These are phyloP conservation scores for Zoanthus sociatus DNA, from an alignment of 92 coral and sea anemone genomes.

Conservation along the genomic window DNA sequence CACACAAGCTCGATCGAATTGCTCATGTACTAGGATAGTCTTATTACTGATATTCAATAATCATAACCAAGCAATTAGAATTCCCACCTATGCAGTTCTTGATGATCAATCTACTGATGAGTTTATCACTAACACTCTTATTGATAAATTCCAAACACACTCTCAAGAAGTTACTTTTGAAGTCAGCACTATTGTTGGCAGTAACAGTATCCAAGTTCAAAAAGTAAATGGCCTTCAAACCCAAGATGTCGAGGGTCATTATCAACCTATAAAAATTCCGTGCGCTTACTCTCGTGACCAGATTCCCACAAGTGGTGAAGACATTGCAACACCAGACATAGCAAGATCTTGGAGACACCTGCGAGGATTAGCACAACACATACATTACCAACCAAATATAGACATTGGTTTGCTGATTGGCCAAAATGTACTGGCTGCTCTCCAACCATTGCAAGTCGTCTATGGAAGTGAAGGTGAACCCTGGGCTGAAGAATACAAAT, in stretches of 20 bases:
- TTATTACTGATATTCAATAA: conserved; percentile 65
- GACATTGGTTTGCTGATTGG: not conserved
- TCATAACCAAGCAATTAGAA: conserved; percentile 18
- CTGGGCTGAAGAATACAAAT: too few species aligned
- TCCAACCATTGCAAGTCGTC: not conserved
- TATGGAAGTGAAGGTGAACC: too few species aligned
- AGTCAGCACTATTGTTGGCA: conserved; percentile 44
- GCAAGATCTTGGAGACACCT: conserved; percentile 60
- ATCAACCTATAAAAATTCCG: conserved; percentile 29
- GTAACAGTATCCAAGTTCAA: conserved; percentile 16
- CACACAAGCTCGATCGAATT: conserved; percentile 41
- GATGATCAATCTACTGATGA: not conserved
- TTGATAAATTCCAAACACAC: conserved; percentile 17
- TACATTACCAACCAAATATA: not conserved
- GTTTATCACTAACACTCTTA: conserved; percentile 24
- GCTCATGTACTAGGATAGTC: conserved; percentile 75
- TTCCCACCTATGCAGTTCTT: conserved; percentile 49
- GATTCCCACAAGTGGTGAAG: conserved; percentile 57
- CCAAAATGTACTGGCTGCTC: not conserved
- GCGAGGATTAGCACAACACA: conserved; percentile 47
- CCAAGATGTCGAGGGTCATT: conserved; percentile 42
- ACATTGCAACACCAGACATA: conserved; percentile 60
- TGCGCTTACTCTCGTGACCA: conserved; percentile 33
- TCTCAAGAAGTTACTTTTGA: conserved; percentile 18
- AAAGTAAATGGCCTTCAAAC: conserved; percentile 36